These are phyloP conservation scores for Diplosoma virens DNA, from an alignment of 23 tunicate species.

Conservation along the genomic window DNA sequence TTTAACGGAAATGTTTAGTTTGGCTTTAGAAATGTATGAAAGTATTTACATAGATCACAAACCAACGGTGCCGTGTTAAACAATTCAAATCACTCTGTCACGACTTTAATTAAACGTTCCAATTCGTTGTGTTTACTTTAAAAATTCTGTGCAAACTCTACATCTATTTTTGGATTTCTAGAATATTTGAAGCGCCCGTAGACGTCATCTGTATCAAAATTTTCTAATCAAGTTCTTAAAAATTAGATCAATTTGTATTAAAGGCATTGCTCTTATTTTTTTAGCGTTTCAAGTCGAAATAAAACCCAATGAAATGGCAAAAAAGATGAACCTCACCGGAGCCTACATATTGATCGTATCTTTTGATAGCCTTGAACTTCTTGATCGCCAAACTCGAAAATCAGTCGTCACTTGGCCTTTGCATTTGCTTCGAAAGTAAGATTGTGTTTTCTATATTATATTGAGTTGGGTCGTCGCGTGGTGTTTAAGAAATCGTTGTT, in stretches of 20 bases:
- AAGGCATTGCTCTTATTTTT: not conserved
- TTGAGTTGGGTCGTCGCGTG: not conserved
- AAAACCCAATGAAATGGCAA: slow-evolving; percentile 44
- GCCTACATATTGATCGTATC: slow-evolving; percentile 39
- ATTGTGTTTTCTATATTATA: not conserved
- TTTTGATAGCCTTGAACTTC: slow-evolving; percentile 46
- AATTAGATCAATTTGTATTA: no score
- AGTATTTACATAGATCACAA: no score
- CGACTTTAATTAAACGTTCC: no score
- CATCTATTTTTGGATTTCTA: no score
- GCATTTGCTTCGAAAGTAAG: slow-evolving; percentile 66
- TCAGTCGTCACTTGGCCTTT: slow-evolving; percentile 59
- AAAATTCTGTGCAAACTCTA: no score
- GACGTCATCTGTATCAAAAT: no score
- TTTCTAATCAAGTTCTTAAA: not conserved
- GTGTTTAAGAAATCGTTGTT: not conserved
- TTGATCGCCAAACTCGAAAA: slow-evolving; percentile 23
- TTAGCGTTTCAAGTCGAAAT: slow-evolving; percentile 62
- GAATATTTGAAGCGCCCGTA: no score
- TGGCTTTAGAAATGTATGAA: no score
- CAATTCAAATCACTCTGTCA: no score
- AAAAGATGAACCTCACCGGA: slow-evolving; percentile 48
- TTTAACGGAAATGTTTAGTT: no score
- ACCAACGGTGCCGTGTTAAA: no score
- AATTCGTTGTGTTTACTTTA: no score